Percentiles rank a stretch among this genome's conserved stretches.
Evolutionary conservation across 2,888 invertebrate genomes (phyloP).

Genomic region (Ecdyonurus torrentis): DNA sequence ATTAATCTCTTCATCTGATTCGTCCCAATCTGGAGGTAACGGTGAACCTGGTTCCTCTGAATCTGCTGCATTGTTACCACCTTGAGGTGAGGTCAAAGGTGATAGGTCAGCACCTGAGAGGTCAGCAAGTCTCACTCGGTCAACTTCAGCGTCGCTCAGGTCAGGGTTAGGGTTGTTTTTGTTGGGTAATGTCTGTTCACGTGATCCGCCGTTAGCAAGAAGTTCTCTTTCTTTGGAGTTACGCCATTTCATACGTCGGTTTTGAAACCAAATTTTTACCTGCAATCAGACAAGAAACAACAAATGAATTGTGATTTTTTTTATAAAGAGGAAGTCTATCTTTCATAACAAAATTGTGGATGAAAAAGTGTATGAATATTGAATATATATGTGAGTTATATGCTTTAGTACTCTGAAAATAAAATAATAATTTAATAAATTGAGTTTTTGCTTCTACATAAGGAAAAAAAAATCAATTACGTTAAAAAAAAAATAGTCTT

Average conservation of each 20-base stretch:
- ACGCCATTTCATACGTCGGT: constrained; percentile 97
- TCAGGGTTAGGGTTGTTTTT: constrained; percentile 95
- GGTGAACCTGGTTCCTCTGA: neutral
- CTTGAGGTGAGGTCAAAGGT: neutral
- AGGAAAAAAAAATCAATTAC: too few species aligned
- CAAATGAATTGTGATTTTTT: too few species aligned
- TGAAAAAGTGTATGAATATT: too few species aligned
- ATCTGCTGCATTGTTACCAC: neutral
- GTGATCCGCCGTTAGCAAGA: constrained; percentile 78
- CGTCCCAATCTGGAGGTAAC: neutral
- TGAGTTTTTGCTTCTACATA: too few species aligned
- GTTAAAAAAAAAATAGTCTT: too few species aligned
- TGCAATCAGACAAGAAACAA: constrained; percentile 28
- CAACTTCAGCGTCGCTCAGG: constrained; percentile 47
- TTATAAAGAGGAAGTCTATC: too few species aligned
- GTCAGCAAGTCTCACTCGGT: neutral
- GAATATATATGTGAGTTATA: too few species aligned
- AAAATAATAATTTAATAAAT: too few species aligned
- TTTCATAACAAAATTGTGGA: too few species aligned
- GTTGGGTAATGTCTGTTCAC: constrained; percentile 89
- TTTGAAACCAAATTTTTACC: constrained; percentile 91
- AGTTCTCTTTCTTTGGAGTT: constrained; percentile 94
- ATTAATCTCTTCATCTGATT: neutral
- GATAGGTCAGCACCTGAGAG: neutral
- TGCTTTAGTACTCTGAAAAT: too few species aligned